Evolutionary conservation across 2,113 vertebrate genomes (phyloP).

Genomic region (Dicentrarchus labrax): DNA sequence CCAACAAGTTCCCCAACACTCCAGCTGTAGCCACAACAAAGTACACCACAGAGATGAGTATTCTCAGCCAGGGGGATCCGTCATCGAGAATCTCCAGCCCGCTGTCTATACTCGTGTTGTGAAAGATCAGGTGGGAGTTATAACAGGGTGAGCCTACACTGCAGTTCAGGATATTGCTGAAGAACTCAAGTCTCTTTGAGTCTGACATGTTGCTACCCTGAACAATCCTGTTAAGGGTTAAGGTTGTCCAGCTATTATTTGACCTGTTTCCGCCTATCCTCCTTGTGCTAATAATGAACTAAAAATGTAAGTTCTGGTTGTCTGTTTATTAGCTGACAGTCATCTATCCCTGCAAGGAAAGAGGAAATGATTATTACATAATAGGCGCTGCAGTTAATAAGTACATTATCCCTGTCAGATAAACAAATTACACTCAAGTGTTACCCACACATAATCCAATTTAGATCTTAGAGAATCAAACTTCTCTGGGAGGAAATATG

Average conservation of each 20-base stretch:
- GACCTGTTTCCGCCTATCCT: constrained; percentile 25
- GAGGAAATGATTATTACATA: constrained; percentile 77
- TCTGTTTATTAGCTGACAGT: constrained; percentile 53
- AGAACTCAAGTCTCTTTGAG: constrained; percentile 54
- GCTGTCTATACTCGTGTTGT: constrained; percentile 40
- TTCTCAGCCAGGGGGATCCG: constrained; percentile 63
- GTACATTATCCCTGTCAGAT: constrained; percentile 73
- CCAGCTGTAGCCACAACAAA: constrained; percentile 80
- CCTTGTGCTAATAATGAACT: constrained; percentile 12
- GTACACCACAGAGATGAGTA: constrained; percentile 80
- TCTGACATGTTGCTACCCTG: constrained; percentile 60
- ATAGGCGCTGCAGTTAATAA: constrained; percentile 69
- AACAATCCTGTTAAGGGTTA: background rate
- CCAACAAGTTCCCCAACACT: constrained; percentile 81
- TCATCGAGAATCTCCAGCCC: constrained; percentile 60
- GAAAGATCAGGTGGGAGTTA: constrained; percentile 53
- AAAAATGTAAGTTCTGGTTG: constrained; percentile 49
- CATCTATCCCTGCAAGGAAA: constrained; percentile 72
- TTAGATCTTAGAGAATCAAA: constrained; percentile 22
- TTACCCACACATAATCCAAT: constrained; percentile 60
- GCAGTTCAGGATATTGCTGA: constrained; percentile 57
- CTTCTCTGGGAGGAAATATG: constrained; percentile 19
- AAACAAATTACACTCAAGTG: constrained; percentile 76
- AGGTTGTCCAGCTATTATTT: background rate
- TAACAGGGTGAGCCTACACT: constrained; percentile 51